These are phyloP conservation scores for Nycticebus coucang DNA, from an alignment of 2,113 vertebrate genomes.

Conservation along the genomic window DNA sequence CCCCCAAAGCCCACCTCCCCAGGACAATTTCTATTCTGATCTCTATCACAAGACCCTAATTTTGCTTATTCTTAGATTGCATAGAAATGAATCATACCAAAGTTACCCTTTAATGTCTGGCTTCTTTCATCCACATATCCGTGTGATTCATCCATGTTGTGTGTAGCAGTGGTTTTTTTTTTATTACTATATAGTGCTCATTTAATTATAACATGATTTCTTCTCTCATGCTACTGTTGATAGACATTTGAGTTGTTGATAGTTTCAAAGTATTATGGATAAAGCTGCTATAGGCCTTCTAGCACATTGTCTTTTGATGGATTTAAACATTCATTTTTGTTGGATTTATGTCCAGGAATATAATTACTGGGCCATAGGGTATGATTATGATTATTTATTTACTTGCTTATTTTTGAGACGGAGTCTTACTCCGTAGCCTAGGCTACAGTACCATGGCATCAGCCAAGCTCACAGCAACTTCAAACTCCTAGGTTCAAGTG, in stretches of 20 bases:
- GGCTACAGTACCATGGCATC: too few relatives aligned
- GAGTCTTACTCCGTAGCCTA: too few relatives aligned
- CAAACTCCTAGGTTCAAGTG: too few relatives aligned
- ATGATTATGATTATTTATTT: not conserved
- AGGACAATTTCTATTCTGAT: not conserved
- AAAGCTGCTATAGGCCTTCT: not conserved
- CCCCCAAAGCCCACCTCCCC: not conserved
- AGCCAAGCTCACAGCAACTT: too few relatives aligned
- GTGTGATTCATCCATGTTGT: not conserved
- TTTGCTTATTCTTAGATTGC: not conserved
- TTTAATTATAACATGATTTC: not conserved
- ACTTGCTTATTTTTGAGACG: too few relatives aligned
- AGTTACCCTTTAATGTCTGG: not conserved
- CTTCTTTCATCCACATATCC: not conserved
- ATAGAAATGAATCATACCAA: not conserved
- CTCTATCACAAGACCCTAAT: not conserved
- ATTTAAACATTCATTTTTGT: slow-evolving; percentile 21
- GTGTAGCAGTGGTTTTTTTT: not conserved
- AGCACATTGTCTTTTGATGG: not conserved
- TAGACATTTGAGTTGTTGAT: not conserved
- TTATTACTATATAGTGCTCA: not conserved
- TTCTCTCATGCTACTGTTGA: not conserved
- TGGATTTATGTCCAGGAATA: not conserved
- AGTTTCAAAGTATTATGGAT: not conserved
- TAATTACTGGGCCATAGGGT: not conserved